These are phyloP conservation scores for Acanthacorydalis orientalis DNA, from an alignment of 2,888 invertebrate genomes.

Conservation along the genomic window DNA sequence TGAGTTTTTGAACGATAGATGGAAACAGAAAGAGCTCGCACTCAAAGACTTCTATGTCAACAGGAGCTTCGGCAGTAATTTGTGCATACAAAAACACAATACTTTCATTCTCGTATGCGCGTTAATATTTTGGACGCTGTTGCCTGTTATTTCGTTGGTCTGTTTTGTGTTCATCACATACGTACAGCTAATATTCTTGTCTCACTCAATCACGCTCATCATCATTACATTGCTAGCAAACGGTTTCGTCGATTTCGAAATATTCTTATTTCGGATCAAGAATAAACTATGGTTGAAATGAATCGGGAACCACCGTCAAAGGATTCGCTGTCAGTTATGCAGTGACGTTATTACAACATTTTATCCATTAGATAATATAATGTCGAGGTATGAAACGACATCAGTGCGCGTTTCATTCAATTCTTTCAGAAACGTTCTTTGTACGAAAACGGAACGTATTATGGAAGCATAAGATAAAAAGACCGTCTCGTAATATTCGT, in stretches of 20 bases:
- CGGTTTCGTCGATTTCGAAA: conserved; percentile 42
- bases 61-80: conserved; percentile 28
- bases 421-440: too few species aligned
- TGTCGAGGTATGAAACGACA: too few species aligned
- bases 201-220: conserved; percentile 35
- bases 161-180: conserved; percentile 25
- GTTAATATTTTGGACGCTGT: conserved; percentile 46
- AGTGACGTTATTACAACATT: too few species aligned
- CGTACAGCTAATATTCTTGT: conserved; percentile 36
- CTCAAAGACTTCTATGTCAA: conserved; percentile 39
- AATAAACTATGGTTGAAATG: background rate
- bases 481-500: too few species aligned
- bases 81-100: conserved; percentile 18
- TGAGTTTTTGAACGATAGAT: conserved; percentile 45
- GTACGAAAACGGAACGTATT: too few species aligned
- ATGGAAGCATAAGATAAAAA: too few species aligned
- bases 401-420: too few species aligned
- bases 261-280: conserved; percentile 16
- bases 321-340: too few species aligned
- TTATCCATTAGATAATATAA: too few species aligned
- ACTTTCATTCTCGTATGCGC: conserved; percentile 31
- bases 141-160: conserved; percentile 33
- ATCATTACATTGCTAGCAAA: conserved; percentile 35
- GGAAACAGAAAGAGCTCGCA: conserved; percentile 46
- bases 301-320: too few species aligned